Percentiles rank a stretch among this genome's conserved stretches.
phyloP scores from a whole-genome alignment of 2,113 vertebrate species.

The Pseudorectes ferrugineus region DNA sequence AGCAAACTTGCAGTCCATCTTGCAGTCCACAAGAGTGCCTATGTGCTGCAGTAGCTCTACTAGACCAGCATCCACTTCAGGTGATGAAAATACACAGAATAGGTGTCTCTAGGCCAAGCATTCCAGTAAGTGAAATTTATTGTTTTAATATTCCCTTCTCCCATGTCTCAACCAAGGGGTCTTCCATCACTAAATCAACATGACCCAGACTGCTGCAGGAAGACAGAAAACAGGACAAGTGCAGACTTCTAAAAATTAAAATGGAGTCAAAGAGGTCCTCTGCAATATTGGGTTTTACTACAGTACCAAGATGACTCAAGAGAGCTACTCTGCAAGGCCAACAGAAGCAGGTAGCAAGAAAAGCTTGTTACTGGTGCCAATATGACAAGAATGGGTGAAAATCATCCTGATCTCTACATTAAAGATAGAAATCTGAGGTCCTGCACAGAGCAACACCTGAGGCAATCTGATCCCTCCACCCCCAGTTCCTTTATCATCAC shows the following conservation, averaged over 20 bases:
- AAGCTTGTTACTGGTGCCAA: not conserved
- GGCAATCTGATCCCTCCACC: not conserved
- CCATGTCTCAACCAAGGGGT: not conserved
- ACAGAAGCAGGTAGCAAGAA: not conserved
- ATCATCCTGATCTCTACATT: not conserved
- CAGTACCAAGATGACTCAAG: not conserved
- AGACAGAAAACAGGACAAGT: not conserved
- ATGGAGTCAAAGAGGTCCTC: not conserved
- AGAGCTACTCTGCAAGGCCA: not conserved
- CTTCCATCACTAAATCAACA: not conserved
- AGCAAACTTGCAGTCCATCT: not conserved
- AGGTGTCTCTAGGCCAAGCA: not conserved
- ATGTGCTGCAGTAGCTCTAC: not conserved
- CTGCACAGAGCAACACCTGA: not conserved
- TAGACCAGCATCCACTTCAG: not conserved
- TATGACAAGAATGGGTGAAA: not conserved
- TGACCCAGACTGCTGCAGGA: not conserved
- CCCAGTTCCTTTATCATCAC: not conserved
- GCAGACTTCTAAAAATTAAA: not conserved
- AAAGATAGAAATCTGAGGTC: not conserved
- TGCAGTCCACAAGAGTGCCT: not conserved
- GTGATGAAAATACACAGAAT: not conserved
- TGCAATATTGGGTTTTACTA: not conserved
- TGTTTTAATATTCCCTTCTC: constrained; percentile 20
- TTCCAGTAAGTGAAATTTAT: not conserved